Evolutionary conservation across 2,888 invertebrate genomes (phyloP), one percentile per base, ranked within the genome.

Genomic region (Leptopilina drosophilae): DNA sequence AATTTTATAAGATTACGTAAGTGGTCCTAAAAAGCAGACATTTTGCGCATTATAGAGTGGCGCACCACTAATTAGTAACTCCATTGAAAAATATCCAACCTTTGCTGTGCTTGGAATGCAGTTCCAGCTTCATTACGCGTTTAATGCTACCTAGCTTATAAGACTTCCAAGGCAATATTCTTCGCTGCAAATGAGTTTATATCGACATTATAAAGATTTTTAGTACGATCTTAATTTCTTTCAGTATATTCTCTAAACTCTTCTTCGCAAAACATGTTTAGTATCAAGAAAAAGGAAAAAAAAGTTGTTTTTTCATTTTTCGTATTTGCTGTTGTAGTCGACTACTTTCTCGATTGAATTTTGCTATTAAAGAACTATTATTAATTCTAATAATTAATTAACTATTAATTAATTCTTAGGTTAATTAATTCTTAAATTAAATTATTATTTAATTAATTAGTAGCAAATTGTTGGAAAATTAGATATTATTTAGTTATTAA

Each of bases 41-140:
- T 69, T 53, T 53, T 69, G 53, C 53, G 12, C 53, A 49, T 49
- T 49, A 42, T 69, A 26, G 42, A 53, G 69, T 69, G 69, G 53
- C 53, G 53, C 26, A 69, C 49, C 53, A 14, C 53, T 69, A 69
- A 69, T 69, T 69, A 69, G 69, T 69, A 69, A 26, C 14, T 26
- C 6, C 49, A 26, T 69, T 69, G 53, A 26, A 69, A 69, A 69
- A 53, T 69, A 11, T 69, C 9, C 69, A 69, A 33, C 53, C 69
- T 69, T 49, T 67, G 46, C 67, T 69, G 33, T 33, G 7, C 42
- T 42, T 69, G 53, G 69, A 69, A 69, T 69, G 69, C 26, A 49
- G 79, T 78, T 82, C 78, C 77, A 77, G 77, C 81, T 85, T 84
- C 81, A 87, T 87, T 86, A 85, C 79, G 77, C 81, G 77, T 83